A percentile compares a stretch with the other conserved stretches of the same genome.
Conservation (phyloP, 1,140 invertebrate species). For the Geopemphigus sp. region DNA sequence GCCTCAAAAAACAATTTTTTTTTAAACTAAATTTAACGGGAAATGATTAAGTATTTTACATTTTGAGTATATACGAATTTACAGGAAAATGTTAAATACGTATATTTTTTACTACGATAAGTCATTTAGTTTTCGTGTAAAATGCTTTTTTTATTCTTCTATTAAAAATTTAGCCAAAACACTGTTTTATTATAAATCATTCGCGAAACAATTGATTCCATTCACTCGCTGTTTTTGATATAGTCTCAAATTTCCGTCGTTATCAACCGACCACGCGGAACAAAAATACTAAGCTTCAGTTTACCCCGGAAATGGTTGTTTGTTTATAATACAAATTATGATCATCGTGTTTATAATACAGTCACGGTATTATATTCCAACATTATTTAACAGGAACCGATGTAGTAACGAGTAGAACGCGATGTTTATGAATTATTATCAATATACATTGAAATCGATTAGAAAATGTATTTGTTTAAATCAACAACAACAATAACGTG, state of each 20-base stretch:
- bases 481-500: not conserved
- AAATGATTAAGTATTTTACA: too few species aligned
- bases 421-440: not conserved
- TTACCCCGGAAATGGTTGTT: not conserved
- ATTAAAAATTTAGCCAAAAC: too few species aligned
- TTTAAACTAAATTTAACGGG: too few species aligned
- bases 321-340: not conserved
- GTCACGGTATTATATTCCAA: not conserved
- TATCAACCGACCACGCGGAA: not conserved
- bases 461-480: not conserved
- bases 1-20: too few species aligned
- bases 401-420: not conserved
- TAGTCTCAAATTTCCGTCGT: not conserved
- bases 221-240: not conserved
- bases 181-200: not conserved
- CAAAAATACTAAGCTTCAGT: not conserved
- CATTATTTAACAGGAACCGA: not conserved
- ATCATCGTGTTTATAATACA: not conserved
- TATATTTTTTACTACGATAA: too few species aligned
- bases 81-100: too few species aligned
- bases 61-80: too few species aligned
- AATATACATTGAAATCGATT: not conserved
- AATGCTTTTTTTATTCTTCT: too few species aligned
- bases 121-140: too few species aligned
- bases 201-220: not conserved